These are phyloP conservation scores for Rhinoderma darwinii DNA, from an alignment of 2,113 vertebrate genomes.

Conservation along the genomic window DNA sequence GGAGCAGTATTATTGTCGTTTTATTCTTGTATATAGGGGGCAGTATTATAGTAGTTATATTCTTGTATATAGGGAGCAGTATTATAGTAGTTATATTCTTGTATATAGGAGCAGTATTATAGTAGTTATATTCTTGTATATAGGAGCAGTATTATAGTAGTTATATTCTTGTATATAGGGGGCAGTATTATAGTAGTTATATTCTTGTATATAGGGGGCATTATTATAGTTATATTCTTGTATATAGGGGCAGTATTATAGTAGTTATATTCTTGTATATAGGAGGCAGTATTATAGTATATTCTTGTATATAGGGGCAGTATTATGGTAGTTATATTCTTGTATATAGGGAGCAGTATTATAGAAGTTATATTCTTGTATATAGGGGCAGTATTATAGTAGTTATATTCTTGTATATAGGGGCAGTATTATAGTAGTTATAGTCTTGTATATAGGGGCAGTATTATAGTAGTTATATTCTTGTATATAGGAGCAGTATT, in stretches of 20 bases:
- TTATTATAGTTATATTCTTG: no score
- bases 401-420: neutral
- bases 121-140: neutral
- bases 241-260: no score
- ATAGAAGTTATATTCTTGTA: slow-evolving; percentile 1
- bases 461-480: slow-evolving; percentile 1
- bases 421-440: slow-evolving; percentile 1
- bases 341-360: neutral
- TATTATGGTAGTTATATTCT: no score
- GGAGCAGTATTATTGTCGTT: neutral
- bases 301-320: no score
- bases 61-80: neutral
- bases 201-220: no score
- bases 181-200: no score
- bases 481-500: neutral
- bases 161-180: no score
- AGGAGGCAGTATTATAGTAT: no score
- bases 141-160: slow-evolving; percentile 1
- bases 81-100: slow-evolving; percentile 2
- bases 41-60: neutral
- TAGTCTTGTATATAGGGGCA: neutral
- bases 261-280: no score
- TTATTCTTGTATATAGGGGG: neutral
- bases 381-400: neutral
- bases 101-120: neutral